Conservation (phyloP, 2,797 vertebrate species). For the Poecile montanus region DNA sequence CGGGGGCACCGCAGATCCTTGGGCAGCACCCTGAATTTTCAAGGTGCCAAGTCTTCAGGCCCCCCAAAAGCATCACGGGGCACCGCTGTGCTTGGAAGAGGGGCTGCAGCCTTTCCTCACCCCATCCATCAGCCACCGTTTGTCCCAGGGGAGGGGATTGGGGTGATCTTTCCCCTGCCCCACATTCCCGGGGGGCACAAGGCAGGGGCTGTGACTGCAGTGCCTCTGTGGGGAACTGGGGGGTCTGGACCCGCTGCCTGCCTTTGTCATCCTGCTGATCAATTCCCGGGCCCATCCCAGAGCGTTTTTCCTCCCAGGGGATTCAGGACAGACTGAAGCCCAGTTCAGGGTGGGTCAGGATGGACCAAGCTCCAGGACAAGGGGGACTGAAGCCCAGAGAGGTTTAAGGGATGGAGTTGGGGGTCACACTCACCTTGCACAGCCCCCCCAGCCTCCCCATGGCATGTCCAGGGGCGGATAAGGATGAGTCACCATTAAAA, state of each 20-base stretch:
- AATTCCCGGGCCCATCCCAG: background rate
- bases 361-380: too few relatives aligned
- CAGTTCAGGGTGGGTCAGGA: too few relatives aligned
- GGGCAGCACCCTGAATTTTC: background rate
- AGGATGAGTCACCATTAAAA: background rate
- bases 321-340: background rate
- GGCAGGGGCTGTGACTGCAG: background rate
- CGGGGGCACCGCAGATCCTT: rapidly evolving
- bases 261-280: background rate
- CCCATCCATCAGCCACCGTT: rapidly evolving
- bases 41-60: rapidly evolving
- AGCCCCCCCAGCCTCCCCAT: background rate
- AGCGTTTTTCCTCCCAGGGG: background rate
- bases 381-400: background rate
- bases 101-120: rapidly evolving
- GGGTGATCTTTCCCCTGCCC: background rate
- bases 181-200: background rate
- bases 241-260: rapidly evolving
- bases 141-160: background rate
- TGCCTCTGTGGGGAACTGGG: background rate
- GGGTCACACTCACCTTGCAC: background rate
- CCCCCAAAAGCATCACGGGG: too few relatives aligned
- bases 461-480: rapidly evolving
- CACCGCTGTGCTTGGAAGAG: background rate
- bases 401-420: background rate